Evolutionary conservation across 53 echinoderm and acorn worm genomes (phyloP).

Genomic region (Mesocentrotus franciscanus): DNA sequence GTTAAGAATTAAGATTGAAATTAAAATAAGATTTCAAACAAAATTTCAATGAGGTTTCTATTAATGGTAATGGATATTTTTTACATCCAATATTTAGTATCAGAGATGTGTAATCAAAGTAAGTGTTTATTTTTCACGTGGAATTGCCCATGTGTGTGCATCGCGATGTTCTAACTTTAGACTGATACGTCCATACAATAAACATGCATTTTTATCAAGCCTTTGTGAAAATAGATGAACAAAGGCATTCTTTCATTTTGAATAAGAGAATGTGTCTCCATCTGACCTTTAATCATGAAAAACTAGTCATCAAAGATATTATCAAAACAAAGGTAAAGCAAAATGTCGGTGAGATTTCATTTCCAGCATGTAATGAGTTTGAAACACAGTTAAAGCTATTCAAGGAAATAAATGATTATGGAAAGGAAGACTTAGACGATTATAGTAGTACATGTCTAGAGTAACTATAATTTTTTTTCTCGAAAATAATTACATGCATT

Average conservation of each 20-base stretch:
- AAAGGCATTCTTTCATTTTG: not conserved
- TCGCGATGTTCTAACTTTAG: not conserved
- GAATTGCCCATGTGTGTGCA: not conserved
- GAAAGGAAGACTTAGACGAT: constrained; percentile 37
- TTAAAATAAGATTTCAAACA: too few species aligned
- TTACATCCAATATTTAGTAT: too few species aligned
- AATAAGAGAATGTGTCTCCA: not conserved
- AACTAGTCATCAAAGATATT: not conserved
- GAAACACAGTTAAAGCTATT: not conserved
- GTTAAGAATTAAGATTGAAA: too few species aligned
- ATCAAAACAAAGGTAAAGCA: not conserved
- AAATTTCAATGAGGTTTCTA: too few species aligned
- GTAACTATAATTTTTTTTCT: not conserved
- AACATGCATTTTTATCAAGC: not conserved
- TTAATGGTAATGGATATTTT: too few species aligned
- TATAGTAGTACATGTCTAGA: not conserved
- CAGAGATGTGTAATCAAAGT: too few species aligned
- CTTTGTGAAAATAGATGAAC: not conserved
- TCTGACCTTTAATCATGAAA: not conserved
- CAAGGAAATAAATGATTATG: not conserved
- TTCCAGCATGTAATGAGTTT: not conserved
- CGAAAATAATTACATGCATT: not conserved
- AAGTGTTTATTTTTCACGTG: not conserved
- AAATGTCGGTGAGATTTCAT: not conserved
- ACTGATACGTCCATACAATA: not conserved